These are phyloP conservation scores for Rhodophaea formosa DNA, from an alignment of 2,888 invertebrate genomes.

Conservation along the genomic window DNA sequence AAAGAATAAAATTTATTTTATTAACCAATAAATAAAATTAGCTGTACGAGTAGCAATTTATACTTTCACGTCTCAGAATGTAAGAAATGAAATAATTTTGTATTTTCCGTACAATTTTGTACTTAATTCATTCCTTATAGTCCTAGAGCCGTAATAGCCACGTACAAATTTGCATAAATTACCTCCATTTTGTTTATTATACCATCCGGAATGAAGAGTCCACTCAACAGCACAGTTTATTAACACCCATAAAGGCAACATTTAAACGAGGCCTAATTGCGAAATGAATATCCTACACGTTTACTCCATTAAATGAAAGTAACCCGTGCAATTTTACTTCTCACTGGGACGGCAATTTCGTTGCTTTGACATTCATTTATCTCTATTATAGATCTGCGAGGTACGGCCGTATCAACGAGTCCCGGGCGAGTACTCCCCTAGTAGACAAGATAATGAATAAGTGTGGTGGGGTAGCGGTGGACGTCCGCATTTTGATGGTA, in stretches of 20 bases:
- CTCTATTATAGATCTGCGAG: slow-evolving; percentile 71
- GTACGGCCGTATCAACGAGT: slow-evolving; percentile 44
- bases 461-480: slow-evolving; percentile 22
- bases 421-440: slow-evolving; percentile 52
- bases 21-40: too few relatives aligned
- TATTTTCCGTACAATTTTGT: neutral
- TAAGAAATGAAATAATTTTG: too few relatives aligned
- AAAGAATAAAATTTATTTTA: too few relatives aligned
- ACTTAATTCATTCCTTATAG: neutral
- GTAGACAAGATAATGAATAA: slow-evolving; percentile 31
- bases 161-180: neutral
- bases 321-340: slow-evolving; percentile 69
- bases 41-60: too few relatives aligned
- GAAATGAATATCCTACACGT: slow-evolving; percentile 72
- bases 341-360: slow-evolving; percentile 55
- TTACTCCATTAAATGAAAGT: slow-evolving; percentile 70
- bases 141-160: neutral
- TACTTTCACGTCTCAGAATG: too few relatives aligned
- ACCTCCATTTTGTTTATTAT: slow-evolving; percentile 4
- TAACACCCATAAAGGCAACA: slow-evolving; percentile 36
- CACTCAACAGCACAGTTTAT: slow-evolving; percentile 8
- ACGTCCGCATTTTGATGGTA: slow-evolving; percentile 14
- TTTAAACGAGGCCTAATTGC: slow-evolving; percentile 65
- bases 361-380: slow-evolving; percentile 77
- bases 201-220: slow-evolving; percentile 8